Evolutionary conservation across 2,888 invertebrate species (phyloP).

Genomic region (Blastobasis lacticolella): DNA sequence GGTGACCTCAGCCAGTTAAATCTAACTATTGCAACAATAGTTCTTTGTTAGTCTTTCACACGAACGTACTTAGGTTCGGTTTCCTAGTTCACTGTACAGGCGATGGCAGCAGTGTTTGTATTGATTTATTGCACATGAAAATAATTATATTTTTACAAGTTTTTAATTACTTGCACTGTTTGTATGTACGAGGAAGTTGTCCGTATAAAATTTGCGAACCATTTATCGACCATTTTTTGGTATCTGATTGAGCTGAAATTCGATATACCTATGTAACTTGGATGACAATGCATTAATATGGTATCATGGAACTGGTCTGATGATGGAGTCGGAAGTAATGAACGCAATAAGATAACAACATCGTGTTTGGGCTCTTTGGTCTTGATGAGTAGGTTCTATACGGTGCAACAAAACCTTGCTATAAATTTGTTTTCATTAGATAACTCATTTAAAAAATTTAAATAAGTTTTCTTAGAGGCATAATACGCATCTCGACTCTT

Average conservation of each 20-base stretch:
- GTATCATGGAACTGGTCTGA: no score
- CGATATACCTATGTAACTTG: not conserved
- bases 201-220: not conserved
- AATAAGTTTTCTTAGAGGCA: no score
- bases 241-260: not conserved
- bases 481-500: no score
- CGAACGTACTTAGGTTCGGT: conserved; percentile 5
- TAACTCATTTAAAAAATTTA: no score
- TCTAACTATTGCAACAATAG: conserved; percentile 30
- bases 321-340: no score
- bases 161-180: not conserved
- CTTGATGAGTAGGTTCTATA: no score
- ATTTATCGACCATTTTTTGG: not conserved
- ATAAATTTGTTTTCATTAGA: no score
- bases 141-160: not conserved
- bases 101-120: conserved; percentile 1
- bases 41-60: conserved; percentile 29
- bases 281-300: no score
- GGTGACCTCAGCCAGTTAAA: conserved; percentile 18
- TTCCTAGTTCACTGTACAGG: conserved; percentile 16
- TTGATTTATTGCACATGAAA: not conserved
- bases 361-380: no score
- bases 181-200: not conserved
- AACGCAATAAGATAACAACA: no score
- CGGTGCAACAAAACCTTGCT: no score